Base-by-base conservation (phyloP, 2,113 vertebrate species). In the Rallus limicola region DNA sequence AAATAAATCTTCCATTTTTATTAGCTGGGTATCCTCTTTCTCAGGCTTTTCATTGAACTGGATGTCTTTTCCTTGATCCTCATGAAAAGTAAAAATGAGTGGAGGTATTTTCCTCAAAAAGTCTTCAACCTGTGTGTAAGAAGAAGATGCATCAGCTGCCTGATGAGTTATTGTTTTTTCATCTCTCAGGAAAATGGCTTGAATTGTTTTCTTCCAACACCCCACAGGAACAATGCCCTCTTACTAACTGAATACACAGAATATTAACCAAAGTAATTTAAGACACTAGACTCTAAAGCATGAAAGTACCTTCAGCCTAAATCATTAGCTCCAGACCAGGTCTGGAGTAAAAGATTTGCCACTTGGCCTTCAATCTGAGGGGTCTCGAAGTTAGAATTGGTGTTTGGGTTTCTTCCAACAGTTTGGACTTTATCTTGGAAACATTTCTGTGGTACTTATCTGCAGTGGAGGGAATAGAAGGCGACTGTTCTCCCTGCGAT, bases 61-160 rank as follows among this genome's bases (percentile, higher is more conserved):
- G 65, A 97, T 95, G 4, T 97, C 93, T 38, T 86, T 92, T 81
- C 79, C 91, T 74, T 98, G 44, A 34, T 86, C 94, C 15, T 98
- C 98, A 50, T 78, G 97, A 55, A 97, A 94, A 59, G 98, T 95
- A 90, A 97, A 97, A 29, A 99, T 98, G 67, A 98, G 95, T 18
- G 94, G 94, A 92, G 98, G 98, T 63, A 99, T 97, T 82, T 97
- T 98, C 83, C 91, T 97, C 93, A 99, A 98, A 93, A 99, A 98
- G 79, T 97, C 97, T 95, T 98, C 97, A 65, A 99, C 98, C 99
- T 99, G 82, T 48, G 14, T 53, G 3, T 60, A 42, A 87, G 62
- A 92, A 93, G 26, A 31, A 93, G 55, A 92, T 34, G 86, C 34
- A 77, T 94, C 14, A 91, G 29, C 36, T 50, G 19, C 34, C 33